Evolutionary conservation across 2,113 vertebrate genomes (phyloP).

Genomic region (Sturnira hondurensis): DNA sequence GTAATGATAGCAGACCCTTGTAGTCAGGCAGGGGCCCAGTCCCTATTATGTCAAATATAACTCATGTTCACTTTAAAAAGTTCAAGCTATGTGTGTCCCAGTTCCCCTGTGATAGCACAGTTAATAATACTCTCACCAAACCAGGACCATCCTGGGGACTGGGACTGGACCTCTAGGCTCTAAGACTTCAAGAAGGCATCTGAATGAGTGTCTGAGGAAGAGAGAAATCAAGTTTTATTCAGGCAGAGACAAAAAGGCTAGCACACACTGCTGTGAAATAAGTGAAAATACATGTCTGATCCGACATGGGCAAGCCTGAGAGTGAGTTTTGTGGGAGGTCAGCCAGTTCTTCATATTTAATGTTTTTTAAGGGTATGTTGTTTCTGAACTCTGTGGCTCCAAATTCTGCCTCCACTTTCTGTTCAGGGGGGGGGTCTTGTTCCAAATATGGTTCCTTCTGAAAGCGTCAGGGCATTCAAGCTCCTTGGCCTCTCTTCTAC

Average conservation of each 20-base stretch:
- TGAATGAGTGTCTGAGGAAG: not conserved
- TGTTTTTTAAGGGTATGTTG: not conserved
- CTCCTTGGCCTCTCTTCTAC: not conserved
- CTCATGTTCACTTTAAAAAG: not conserved
- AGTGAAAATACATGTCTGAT: not conserved
- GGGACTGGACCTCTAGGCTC: not conserved
- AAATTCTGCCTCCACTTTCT: not conserved
- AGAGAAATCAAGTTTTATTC: not conserved
- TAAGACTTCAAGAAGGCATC: not conserved
- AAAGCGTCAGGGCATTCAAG: not conserved
- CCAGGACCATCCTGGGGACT: not conserved
- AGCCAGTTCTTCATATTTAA: not conserved
- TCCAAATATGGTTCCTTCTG: not conserved
- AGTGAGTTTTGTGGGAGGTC: not conserved
- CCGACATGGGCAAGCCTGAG: not conserved
- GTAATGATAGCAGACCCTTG: not conserved
- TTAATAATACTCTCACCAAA: not conserved
- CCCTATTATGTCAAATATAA: not conserved
- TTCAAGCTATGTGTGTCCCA: not conserved
- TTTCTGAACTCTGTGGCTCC: not conserved
- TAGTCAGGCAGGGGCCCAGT: not conserved
- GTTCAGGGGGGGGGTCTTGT: not conserved
- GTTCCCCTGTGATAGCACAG: not conserved
- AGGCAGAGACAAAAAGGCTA: not conserved
- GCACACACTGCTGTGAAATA: not conserved